phyloP scores from a whole-genome alignment of 2,888 invertebrate species.

The Adelphocoris suturalis region DNA sequence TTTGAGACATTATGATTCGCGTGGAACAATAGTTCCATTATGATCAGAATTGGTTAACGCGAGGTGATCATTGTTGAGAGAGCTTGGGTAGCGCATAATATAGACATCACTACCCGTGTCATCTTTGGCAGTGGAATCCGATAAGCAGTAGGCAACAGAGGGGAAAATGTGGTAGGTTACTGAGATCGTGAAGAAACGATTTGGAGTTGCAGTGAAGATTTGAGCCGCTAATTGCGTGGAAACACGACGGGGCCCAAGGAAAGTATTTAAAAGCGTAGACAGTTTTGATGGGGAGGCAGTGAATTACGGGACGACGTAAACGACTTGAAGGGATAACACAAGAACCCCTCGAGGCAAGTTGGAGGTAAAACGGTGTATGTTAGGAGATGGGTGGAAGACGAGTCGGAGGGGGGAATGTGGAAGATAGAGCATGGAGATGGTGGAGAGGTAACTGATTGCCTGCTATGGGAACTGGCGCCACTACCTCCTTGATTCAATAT shows the following conservation, averaged over 20 bases:
- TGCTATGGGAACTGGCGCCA: slow-evolving; percentile 61
- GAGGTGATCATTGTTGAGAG: too few species aligned
- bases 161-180: slow-evolving; percentile 13
- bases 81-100: neutral
- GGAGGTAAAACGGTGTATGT: slow-evolving; percentile 38
- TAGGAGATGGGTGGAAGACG: neutral
- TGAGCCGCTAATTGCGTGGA: slow-evolving; percentile 32
- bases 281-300: slow-evolving; percentile 61
- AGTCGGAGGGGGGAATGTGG: neutral
- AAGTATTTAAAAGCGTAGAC: slow-evolving; percentile 53
- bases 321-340: slow-evolving; percentile 55
- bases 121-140: neutral
- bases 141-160: neutral
- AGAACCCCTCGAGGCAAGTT: slow-evolving; percentile 51
- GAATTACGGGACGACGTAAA: slow-evolving; percentile 62
- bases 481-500: slow-evolving; percentile 64
- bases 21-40: too few species aligned
- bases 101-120: neutral
- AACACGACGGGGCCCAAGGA: slow-evolving; percentile 29
- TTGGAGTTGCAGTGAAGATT: neutral
- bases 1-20: too few species aligned
- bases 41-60: too few species aligned
- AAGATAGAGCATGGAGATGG: slow-evolving; percentile 42
- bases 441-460: slow-evolving; percentile 63
- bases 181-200: slow-evolving; percentile 7